These are phyloP conservation scores for Zaprionus taronus DNA, from an alignment of 1,140 invertebrate species.

Conservation along the genomic window DNA sequence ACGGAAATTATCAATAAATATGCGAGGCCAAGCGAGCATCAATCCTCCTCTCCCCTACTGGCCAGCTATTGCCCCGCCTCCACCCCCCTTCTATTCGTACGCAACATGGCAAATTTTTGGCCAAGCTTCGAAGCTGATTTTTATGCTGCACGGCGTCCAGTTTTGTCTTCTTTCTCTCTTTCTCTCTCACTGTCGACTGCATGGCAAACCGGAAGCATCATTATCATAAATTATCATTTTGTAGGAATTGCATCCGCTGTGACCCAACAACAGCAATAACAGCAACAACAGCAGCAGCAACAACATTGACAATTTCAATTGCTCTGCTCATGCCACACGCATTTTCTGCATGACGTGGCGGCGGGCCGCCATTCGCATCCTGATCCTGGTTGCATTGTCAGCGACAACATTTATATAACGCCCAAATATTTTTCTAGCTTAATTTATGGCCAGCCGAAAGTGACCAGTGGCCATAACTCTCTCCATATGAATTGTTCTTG, in stretches of 20 bases:
- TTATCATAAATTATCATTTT: constrained; percentile 85
- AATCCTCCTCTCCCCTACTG: neutral
- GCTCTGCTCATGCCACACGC: constrained; percentile 36
- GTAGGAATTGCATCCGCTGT: constrained; percentile 83
- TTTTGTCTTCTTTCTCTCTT: constrained; percentile 51
- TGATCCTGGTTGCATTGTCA: constrained; percentile 16
- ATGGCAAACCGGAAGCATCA: constrained; percentile 78
- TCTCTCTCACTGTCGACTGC: constrained; percentile 42
- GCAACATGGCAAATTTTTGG: constrained; percentile 64
- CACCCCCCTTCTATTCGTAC: constrained; percentile 18
- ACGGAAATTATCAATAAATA: constrained; percentile 84
- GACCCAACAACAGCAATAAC: constrained; percentile 57
- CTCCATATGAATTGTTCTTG: neutral
- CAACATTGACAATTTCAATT: constrained; percentile 75
- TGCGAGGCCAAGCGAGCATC: constrained; percentile 59
- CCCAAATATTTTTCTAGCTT: constrained; percentile 47
- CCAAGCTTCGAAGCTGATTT: constrained; percentile 46
- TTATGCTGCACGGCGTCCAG: constrained; percentile 50
- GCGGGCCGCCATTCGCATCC: constrained; percentile 14
- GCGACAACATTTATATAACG: constrained; percentile 49
- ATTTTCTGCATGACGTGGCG: constrained; percentile 31
- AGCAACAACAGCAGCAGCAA: constrained; percentile 49
- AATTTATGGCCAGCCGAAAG: constrained; percentile 43
- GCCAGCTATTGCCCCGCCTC: neutral
- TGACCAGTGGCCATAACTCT: constrained; percentile 21